Percentiles rank a stretch among this genome's conserved stretches.
Conservation (phyloP, 2,888 invertebrate genomes). For the Scaeva pyrastri region DNA sequence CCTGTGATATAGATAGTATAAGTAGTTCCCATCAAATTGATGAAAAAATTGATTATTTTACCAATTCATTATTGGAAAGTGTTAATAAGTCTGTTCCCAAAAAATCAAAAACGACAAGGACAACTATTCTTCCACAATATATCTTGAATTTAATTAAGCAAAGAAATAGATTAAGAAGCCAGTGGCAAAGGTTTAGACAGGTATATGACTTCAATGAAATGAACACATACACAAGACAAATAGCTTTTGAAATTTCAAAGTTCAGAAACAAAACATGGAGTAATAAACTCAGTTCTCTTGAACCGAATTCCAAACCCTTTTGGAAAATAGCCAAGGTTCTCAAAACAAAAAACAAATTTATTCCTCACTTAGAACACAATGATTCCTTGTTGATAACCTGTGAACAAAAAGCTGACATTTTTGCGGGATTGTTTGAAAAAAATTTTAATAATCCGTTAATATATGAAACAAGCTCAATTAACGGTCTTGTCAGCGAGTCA, state of each 20-base stretch:
- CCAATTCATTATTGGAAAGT: too few relatives aligned
- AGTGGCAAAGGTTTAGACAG: constrained; percentile 30
- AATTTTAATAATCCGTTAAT: constrained; percentile 9
- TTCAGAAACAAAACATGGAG: constrained; percentile 20
- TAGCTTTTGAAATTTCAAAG: neutral
- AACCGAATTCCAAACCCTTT: constrained; percentile 20
- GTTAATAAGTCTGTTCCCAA: neutral
- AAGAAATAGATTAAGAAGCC: constrained; percentile 32
- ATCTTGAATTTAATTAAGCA: constrained; percentile 35
- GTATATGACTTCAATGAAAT: constrained; percentile 35
- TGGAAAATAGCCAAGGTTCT: constrained; percentile 30
- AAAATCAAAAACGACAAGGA: constrained; percentile 27
- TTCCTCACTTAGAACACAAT: constrained; percentile 23
- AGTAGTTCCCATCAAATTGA: neutral
- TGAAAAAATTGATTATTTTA: too few relatives aligned
- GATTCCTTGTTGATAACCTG: neutral
- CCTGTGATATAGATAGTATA: constrained; percentile 28
- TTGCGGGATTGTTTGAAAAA: constrained; percentile 9
- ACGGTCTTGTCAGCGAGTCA: neutral
- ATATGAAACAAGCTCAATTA: neutral
- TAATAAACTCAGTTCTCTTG: neutral
- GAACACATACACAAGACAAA: constrained; percentile 6
- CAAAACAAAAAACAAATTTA: constrained; percentile 13
- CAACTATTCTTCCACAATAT: constrained; percentile 24
- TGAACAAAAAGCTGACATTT: constrained; percentile 17